phyloP scores from a whole-genome alignment of 2,797 vertebrate genomes.

The Tangara arthus region DNA sequence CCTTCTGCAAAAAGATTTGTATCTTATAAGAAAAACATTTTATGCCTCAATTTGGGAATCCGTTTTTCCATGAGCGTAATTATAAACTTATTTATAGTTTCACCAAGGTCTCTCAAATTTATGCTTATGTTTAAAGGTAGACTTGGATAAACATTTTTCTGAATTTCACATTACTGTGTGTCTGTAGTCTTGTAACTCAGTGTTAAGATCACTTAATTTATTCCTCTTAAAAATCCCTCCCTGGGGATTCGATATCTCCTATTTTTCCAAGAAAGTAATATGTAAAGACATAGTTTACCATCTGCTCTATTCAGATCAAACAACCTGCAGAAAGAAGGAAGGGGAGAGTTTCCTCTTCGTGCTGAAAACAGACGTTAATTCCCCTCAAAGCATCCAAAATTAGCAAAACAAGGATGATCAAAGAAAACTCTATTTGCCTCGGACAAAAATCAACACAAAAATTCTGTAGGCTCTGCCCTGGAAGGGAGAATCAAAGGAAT shows the following conservation, averaged over 20 bases:
- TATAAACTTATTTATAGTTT: background rate
- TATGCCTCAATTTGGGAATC: background rate
- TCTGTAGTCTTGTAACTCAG: background rate
- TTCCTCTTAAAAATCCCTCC: background rate
- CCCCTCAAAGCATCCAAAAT: background rate
- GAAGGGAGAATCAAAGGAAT: conserved; percentile 19
- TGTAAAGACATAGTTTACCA: background rate
- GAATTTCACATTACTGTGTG: background rate
- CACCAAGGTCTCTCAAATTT: background rate
- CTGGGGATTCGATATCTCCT: background rate
- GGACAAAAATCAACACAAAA: background rate
- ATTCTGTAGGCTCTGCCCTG: background rate
- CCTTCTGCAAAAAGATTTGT: background rate
- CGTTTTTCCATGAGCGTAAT: background rate
- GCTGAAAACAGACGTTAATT: background rate
- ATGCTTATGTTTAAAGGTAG: background rate
- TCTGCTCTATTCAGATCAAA: conserved; percentile 3
- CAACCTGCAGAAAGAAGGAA: background rate
- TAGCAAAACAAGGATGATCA: background rate
- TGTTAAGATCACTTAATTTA: background rate
- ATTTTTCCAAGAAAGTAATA: background rate
- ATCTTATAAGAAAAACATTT: background rate
- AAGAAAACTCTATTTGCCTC: background rate
- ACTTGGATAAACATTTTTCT: background rate
- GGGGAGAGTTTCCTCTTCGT: background rate